Base-by-base conservation (phyloP, 2,888 invertebrate species). In the Caenorhabditis afra region DNA sequence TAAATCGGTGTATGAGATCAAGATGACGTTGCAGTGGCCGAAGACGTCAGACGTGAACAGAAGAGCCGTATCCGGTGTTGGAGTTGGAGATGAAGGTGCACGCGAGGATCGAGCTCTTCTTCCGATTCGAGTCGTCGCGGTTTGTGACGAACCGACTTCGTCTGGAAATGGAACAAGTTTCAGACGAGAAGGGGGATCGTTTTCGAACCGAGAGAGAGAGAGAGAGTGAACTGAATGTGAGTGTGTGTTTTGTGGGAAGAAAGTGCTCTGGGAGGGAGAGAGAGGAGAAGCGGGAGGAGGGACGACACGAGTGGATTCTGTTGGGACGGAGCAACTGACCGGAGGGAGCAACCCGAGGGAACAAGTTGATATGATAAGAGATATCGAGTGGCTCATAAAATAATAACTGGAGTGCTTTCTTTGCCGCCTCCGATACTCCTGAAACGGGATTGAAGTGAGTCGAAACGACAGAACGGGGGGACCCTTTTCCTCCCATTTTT, bases 21-120 rank as follows among this genome's bases (percentile, higher is more conserved):
- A 44, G 7, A 18, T 22, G 22, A 20, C 22, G 8, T 1, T n/a
- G n/a, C n/a, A n/a, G n/a, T n/a, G n/a, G n/a, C n/a, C n/a, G 44
- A 12, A 35, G 20, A 18, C 18, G n/a, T 75, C 14, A 75, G 37
- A 75, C 75, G 44, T 75, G 61, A 44, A 62, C 67, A 3, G 75
- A 75, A 14, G 75, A 75, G 45, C 67, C 67, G 47, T 47, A 61
- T 41, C 55, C 62, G 11, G 75, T 75, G 45, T 75, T 77, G 16
- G 76, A 70, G 35, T 68, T 77, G 20, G 76, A 70, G n/a, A 77
- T 64, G 53, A 77, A 77, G 0, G 76, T 77, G 50, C 76, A 77
- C 23, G 62, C 68, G 20, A 77, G 70, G 22, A 77, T 77, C n/a
- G 76, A 77, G 65, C 70, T 77, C 65, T 77, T 77, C 49, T 77